A percentile compares a stretch with the other conserved stretches of the same genome.
Conservation (phyloP, 2,113 vertebrate species). For the Odobenus rosmarus region DNA sequence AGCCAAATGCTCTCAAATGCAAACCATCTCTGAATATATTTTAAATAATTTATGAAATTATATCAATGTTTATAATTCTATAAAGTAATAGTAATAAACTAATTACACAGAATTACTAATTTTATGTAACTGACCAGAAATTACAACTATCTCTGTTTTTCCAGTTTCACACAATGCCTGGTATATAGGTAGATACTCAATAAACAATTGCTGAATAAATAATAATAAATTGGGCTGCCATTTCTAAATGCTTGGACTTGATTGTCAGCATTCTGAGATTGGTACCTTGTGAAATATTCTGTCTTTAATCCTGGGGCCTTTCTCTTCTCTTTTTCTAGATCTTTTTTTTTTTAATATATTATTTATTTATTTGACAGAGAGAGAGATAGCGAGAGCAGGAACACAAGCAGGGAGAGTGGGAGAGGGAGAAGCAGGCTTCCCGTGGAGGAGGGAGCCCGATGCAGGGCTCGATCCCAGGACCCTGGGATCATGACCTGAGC, state of each 20-base stretch:
- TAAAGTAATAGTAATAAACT: constrained; percentile 11
- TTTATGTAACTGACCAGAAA: background rate
- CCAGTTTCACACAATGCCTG: background rate
- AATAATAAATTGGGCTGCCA: background rate
- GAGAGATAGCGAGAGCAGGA: too few species aligned
- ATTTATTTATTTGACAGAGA: too few species aligned
- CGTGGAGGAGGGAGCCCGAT: too few species aligned
- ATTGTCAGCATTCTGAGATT: background rate
- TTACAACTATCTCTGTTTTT: background rate
- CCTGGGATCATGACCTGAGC: too few species aligned
- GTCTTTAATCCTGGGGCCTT: background rate
- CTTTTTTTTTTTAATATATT: too few species aligned
- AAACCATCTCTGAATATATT: constrained; percentile 46
- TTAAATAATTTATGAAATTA: constrained; percentile 38
- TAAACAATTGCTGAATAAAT: background rate
- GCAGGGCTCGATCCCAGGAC: too few species aligned
- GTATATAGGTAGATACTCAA: background rate
- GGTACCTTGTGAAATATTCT: background rate
- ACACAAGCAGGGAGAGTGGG: too few species aligned
- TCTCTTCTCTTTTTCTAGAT: background rate
- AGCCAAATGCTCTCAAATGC: background rate
- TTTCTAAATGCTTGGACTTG: constrained; percentile 28
- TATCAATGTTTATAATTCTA: background rate
- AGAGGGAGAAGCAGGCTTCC: too few species aligned
- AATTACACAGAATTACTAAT: constrained; percentile 19